Conservation (phyloP, 2,797 vertebrate genomes). For the Sebastolobus altivelis region DNA sequence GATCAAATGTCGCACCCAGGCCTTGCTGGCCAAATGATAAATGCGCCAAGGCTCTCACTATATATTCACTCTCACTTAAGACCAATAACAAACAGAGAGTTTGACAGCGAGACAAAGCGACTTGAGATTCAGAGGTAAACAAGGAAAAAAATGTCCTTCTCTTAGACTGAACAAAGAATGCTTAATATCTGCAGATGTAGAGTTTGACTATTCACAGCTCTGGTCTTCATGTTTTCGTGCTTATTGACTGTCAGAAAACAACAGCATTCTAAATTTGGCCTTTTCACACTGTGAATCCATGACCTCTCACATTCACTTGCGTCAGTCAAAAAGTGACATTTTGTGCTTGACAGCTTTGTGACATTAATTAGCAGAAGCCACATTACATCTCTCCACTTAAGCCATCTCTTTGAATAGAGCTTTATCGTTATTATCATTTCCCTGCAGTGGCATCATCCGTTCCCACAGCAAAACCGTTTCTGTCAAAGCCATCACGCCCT, state of each 20-base stretch:
- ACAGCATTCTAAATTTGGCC: not conserved
- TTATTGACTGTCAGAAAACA: not conserved
- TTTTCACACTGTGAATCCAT: not conserved
- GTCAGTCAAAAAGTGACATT: not conserved
- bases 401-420: conserved; percentile 5
- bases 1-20: conserved; percentile 54
- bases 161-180: not conserved
- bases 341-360: not conserved
- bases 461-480: not conserved
- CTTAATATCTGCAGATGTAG: not conserved
- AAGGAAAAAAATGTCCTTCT: conserved; percentile 3
- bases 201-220: not conserved
- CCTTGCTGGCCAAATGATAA: conserved; percentile 50
- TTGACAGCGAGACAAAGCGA: conserved; percentile 40
- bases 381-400: not conserved
- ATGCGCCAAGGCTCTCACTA: conserved; percentile 28
- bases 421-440: not conserved
- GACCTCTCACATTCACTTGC: not conserved
- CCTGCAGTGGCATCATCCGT: not conserved
- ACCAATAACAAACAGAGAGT: conserved; percentile 31
- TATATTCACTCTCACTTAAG: conserved; percentile 42
- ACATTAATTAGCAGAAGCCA: conserved; percentile 1
- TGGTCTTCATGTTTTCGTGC: not conserved
- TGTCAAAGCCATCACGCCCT: conserved; percentile 1
- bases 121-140: conserved; percentile 12